Evolutionary conservation across 2,888 invertebrate species (phyloP).

Genomic region (Lasioglossum marginatum): DNA sequence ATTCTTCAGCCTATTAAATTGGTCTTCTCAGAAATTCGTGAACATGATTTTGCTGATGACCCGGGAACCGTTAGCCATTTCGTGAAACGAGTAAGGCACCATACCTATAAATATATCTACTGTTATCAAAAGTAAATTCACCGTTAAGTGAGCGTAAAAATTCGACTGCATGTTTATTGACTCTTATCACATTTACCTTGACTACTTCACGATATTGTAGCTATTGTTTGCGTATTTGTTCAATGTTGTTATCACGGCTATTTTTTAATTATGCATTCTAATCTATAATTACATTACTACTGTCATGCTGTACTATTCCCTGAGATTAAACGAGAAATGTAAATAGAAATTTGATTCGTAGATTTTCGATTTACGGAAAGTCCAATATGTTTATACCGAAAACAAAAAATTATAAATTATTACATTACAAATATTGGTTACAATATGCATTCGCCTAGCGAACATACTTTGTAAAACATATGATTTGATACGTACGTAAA

Average conservation of each 20-base stretch:
- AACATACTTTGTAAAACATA: not conserved
- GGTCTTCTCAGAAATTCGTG: not conserved
- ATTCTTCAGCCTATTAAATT: not conserved
- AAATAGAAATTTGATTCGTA: not conserved
- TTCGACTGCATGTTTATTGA: not conserved
- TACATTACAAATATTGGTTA: not conserved
- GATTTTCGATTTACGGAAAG: not conserved
- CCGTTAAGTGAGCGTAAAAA: not conserved
- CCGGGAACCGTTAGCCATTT: not conserved
- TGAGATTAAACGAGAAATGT: not conserved
- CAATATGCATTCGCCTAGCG: not conserved
- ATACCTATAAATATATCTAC: not conserved
- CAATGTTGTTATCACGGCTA: not conserved
- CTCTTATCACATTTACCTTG: not conserved
- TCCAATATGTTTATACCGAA: not conserved
- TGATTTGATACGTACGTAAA: not conserved
- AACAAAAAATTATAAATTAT: not conserved
- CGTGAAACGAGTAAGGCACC: not conserved
- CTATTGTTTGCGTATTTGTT: slow-evolving; percentile 3
- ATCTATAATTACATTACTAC: not conserved
- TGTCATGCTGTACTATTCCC: not conserved
- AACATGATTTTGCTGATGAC: not conserved
- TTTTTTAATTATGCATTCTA: not conserved
- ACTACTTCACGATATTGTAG: not conserved
- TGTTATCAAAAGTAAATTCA: not conserved